A percentile compares a stretch with the other conserved stretches of the same genome.
phyloP scores from a whole-genome alignment of 2,797 vertebrate genomes.

The Melanotaenia trifasciata region DNA sequence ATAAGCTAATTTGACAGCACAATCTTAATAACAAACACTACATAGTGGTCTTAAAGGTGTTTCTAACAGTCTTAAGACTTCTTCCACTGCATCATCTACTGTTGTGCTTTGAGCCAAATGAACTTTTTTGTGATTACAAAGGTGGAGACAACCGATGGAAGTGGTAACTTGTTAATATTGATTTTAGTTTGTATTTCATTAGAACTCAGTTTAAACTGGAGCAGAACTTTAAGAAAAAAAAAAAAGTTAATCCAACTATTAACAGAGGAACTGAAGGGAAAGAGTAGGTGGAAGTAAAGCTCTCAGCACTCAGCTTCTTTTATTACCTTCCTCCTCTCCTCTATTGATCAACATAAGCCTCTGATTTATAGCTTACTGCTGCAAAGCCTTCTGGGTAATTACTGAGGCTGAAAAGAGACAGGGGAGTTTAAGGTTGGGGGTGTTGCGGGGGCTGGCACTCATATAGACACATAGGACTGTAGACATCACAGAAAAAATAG shows the following conservation, averaged over 20 bases:
- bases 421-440: conserved; percentile 70
- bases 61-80: conserved; percentile 18
- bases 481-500: conserved; percentile 41
- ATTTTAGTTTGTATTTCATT: conserved; percentile 37
- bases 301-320: conserved; percentile 68
- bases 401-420: conserved; percentile 76
- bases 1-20: background rate
- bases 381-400: conserved; percentile 85
- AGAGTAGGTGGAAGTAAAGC: conserved; percentile 57
- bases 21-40: background rate
- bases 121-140: conserved; percentile 19
- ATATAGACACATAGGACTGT: conserved; percentile 28
- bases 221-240: conserved; percentile 22
- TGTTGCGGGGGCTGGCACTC: conserved; percentile 37
- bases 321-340: conserved; percentile 75
- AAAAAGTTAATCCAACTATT: conserved; percentile 45
- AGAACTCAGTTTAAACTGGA: conserved; percentile 27
- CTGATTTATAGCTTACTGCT: conserved; percentile 83
- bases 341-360: conserved; percentile 82
- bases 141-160: conserved; percentile 7
- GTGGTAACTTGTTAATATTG: conserved; percentile 22
- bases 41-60: conserved; percentile 15
- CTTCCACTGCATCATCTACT: conserved; percentile 9
- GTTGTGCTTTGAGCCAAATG: conserved; percentile 11
- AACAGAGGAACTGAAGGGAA: conserved; percentile 39